Evolutionary conservation across 2,888 invertebrate species (phyloP).

Genomic region (Zele albiditarsus): DNA sequence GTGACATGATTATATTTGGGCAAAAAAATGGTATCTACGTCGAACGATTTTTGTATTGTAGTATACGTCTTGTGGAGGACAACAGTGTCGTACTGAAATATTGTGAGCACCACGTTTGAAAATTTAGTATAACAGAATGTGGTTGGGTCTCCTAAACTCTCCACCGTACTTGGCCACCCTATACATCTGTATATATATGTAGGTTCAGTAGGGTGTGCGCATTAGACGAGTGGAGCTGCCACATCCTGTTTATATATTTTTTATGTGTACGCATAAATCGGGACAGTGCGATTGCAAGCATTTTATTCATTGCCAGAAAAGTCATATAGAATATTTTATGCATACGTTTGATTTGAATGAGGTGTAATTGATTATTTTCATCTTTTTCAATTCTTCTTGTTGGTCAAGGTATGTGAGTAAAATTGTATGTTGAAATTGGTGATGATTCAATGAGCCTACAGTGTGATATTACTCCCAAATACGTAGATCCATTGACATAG

Average conservation of each 20-base stretch:
- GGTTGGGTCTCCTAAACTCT: constrained; percentile 35
- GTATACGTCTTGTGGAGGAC: background rate
- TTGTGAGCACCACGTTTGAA: background rate
- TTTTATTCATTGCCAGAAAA: too few relatives aligned
- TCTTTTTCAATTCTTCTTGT: too few relatives aligned
- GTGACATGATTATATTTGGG: too few relatives aligned
- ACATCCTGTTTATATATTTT: constrained; percentile 53
- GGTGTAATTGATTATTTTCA: too few relatives aligned
- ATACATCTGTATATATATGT: constrained; percentile 5
- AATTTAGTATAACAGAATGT: background rate
- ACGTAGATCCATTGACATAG: too few relatives aligned
- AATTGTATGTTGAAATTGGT: too few relatives aligned
- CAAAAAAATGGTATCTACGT: background rate
- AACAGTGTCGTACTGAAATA: background rate
- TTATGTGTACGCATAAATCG: constrained; percentile 21
- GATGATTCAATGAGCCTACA: too few relatives aligned
- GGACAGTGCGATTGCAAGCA: background rate
- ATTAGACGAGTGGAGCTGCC: constrained; percentile 58
- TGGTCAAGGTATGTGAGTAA: too few relatives aligned
- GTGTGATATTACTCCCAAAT: too few relatives aligned
- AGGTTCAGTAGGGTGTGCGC: constrained; percentile 64
- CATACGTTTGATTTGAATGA: too few relatives aligned
- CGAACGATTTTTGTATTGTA: too few relatives aligned
- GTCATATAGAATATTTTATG: too few relatives aligned
- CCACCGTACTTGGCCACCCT: constrained; percentile 55